Percentiles rank a stretch among this genome's conserved stretches.
phyloP scores from a whole-genome alignment of 2,113 vertebrate genomes.

The Hippoglossus stenolepis region DNA sequence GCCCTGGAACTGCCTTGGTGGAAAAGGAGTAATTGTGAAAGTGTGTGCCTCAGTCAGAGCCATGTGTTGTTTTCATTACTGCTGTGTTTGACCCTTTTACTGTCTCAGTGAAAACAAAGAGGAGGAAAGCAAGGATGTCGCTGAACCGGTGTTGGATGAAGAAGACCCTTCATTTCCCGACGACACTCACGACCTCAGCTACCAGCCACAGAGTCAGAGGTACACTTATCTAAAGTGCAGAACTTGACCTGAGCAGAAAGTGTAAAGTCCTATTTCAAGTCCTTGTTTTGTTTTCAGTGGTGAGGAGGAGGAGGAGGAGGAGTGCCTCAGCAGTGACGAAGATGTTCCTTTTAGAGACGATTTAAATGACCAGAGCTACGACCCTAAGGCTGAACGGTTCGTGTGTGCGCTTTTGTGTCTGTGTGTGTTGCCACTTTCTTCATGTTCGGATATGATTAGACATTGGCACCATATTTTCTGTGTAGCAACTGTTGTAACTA shows the following conservation, averaged over 20 bases:
- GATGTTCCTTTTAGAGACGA: constrained; percentile 95
- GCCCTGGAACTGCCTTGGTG: too few species aligned
- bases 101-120: constrained; percentile 73
- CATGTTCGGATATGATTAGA: not conserved
- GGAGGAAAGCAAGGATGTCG: constrained; percentile 47
- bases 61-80: not conserved
- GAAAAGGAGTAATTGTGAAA: not conserved
- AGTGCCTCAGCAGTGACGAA: constrained; percentile 89
- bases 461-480: too few species aligned
- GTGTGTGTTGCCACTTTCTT: constrained; percentile 7
- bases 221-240: constrained; percentile 53
- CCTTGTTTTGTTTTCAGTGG: constrained; percentile 55
- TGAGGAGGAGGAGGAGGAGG: constrained; percentile 89
- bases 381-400: constrained; percentile 90
- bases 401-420: constrained; percentile 38
- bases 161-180: constrained; percentile 88
- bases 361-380: constrained; percentile 94
- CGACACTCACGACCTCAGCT: constrained; percentile 88
- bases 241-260: not conserved
- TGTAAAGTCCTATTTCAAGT: not conserved
- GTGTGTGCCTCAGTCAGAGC: not conserved
- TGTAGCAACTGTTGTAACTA: too few species aligned
- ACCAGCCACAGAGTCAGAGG: constrained; percentile 89
- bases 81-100: not conserved
- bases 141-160: constrained; percentile 85